A percentile compares a stretch with the other conserved stretches of the same genome.
Evolutionary conservation across 2,797 vertebrate genomes (phyloP).

Genomic region (Schizopygopsis malacanthus): DNA sequence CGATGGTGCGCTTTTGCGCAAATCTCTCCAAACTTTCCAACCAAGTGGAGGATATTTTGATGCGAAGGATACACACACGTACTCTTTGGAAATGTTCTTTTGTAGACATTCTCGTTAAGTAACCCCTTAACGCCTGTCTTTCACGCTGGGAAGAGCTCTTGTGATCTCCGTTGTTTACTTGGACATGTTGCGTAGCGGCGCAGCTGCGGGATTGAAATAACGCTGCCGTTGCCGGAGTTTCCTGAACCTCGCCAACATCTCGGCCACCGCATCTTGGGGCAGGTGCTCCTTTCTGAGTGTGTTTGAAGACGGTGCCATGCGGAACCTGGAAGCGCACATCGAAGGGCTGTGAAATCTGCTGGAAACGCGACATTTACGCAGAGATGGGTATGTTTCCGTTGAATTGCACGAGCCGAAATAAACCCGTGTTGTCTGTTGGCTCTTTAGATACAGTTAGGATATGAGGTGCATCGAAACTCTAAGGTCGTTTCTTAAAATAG

Average conservation of each 20-base stretch:
- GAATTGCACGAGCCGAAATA: not conserved
- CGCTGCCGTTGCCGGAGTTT: slow-evolving; percentile 47
- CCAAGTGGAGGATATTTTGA: slow-evolving; percentile 20
- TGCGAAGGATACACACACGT: not conserved
- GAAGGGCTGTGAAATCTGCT: slow-evolving; percentile 66
- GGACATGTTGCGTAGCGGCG: slow-evolving; percentile 57
- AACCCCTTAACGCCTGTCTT: not conserved
- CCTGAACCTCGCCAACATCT: slow-evolving; percentile 36
- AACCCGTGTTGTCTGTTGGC: not conserved
- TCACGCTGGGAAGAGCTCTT: slow-evolving; percentile 12
- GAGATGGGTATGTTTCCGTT: slow-evolving; percentile 78
- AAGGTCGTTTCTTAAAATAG: not conserved
- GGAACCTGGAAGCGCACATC: slow-evolving; percentile 67
- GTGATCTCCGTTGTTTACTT: slow-evolving; percentile 12
- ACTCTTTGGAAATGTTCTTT: slow-evolving; percentile 16
- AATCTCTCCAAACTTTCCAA: slow-evolving; percentile 45
- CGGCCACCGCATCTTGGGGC: slow-evolving; percentile 49
- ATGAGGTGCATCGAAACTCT: not conserved
- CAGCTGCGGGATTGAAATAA: slow-evolving; percentile 55
- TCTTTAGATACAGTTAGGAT: slow-evolving; percentile 8
- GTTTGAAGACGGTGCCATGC: slow-evolving; percentile 71
- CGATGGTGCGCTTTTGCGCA: slow-evolving; percentile 36
- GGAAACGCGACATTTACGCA: slow-evolving; percentile 68
- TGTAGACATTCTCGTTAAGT: slow-evolving; percentile 4
- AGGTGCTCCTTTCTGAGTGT: slow-evolving; percentile 51